Evolutionary conservation across 2,888 invertebrate genomes (phyloP), one percentile per base, ranked within the genome.

Genomic region (Spilosoma lubricipeda): DNA sequence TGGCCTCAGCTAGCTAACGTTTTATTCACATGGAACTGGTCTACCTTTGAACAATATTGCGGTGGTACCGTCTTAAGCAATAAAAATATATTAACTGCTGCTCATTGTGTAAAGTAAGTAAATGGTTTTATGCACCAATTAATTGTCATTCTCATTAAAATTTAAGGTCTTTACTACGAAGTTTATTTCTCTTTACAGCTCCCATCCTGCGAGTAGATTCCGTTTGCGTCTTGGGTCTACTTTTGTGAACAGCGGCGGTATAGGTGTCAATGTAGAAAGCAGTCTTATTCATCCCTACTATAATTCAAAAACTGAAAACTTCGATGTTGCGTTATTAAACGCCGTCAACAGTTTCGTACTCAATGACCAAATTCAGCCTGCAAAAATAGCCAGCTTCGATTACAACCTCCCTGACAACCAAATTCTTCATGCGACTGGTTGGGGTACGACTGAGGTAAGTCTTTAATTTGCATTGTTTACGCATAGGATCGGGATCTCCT

Each of bases 311-410:
- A 86, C 80, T 3, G 23, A 78, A 0, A 86, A 89, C 59, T 89
- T 88, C 75, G 95, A 96, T 75, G 79, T 95, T n/a, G 89, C 91
- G 15, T 78, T 95, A 4, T 27, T 95, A 42, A 90, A 86, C 20
- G 78, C 48, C 18, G 33, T 65, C n/a, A n/a, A n/a, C 20, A 36
- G 65, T 52, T 65, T 71, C 33, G 45, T 27, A 3, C 48, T 64
- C 2, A 85, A 72, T 65, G 85, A 82, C 42, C 71, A 69, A n/a
- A 85, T 87, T 0, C 76, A 78, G 4, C 73, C 88, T 0, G 91
- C 74, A 27, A 77, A 77, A 23, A 88, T 92, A 30, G 89, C 92
- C 63, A 89, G 89, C 3, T 13, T 87, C 42, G 90, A 86, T 74
- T 92, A 91, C 78, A 79, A 82, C 64, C 75, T 90, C 0, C 81